These are phyloP conservation scores for Catostomus latipinnis DNA, from an alignment of 2,797 vertebrate genomes.

Conservation along the genomic window DNA sequence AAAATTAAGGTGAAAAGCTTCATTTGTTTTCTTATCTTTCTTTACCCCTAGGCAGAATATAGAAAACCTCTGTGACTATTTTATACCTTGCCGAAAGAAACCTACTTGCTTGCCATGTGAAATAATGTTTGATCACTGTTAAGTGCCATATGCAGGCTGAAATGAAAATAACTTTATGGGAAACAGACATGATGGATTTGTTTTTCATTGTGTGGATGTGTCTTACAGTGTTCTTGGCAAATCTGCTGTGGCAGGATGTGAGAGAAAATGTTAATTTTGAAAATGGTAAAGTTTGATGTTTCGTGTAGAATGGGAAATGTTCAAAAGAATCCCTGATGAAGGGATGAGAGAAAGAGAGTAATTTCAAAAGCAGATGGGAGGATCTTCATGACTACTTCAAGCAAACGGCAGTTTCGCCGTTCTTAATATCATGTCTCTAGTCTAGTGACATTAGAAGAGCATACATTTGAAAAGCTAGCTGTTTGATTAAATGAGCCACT, in stretches of 20 bases:
- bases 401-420: neutral
- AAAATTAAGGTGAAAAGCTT: neutral
- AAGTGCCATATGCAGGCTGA: neutral
- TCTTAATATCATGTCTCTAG: neutral
- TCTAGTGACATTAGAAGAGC: neutral
- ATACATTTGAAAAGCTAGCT: neutral
- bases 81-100: neutral
- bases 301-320: slow-evolving; percentile 2
- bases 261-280: slow-evolving; percentile 12
- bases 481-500: neutral
- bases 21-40: neutral
- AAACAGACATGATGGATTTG: slow-evolving; percentile 3
- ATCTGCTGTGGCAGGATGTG: neutral
- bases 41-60: neutral
- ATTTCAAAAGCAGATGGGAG: slow-evolving; percentile 15
- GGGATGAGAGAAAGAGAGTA: neutral
- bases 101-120: neutral
- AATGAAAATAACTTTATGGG: neutral
- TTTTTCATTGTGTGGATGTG: neutral
- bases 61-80: neutral
- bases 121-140: neutral
- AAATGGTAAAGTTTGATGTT: slow-evolving; percentile 18
- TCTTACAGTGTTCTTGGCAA: neutral
- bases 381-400: slow-evolving; percentile 15
- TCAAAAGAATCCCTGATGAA: slow-evolving; percentile 44